Evolutionary conservation across 2,888 invertebrate species (phyloP).

Genomic region (Anaspis maculata): DNA sequence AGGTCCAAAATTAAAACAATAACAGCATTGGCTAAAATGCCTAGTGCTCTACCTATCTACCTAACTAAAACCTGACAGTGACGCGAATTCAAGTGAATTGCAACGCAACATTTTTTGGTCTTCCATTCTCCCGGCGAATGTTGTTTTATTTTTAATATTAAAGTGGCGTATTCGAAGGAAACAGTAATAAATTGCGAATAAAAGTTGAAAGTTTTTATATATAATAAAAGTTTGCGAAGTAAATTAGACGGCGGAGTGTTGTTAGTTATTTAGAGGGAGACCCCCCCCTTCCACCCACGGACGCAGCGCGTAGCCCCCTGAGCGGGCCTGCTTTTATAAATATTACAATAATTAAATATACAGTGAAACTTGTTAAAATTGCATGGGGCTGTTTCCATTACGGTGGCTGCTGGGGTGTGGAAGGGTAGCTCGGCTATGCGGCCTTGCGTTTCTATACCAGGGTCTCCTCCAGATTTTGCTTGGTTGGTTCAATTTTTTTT

Average conservation of each 20-base stretch:
- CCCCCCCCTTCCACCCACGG: slow-evolving; percentile 14
- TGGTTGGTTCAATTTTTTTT: too few species aligned
- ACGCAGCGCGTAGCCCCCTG: slow-evolving; percentile 15
- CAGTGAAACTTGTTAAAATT: slow-evolving; percentile 33
- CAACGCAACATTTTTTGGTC: too few species aligned
- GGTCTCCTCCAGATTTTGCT: too few species aligned
- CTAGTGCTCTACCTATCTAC: too few species aligned
- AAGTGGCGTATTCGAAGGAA: slow-evolving; percentile 15
- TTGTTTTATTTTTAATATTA: too few species aligned
- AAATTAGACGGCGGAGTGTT: slow-evolving; percentile 31
- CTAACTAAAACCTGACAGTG: too few species aligned
- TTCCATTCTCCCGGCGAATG: too few species aligned
- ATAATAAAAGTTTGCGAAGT: slow-evolving; percentile 32
- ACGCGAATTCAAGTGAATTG: too few species aligned
- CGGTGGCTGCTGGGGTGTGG: slow-evolving; percentile 22
- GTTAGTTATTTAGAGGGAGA: slow-evolving; percentile 29
- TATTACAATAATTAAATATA: slow-evolving; percentile 44
- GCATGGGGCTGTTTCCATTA: slow-evolving; percentile 35
- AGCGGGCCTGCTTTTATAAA: slow-evolving; percentile 38
- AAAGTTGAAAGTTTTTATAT: slow-evolving; percentile 30
- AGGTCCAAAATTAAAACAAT: too few species aligned
- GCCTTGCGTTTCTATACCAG: too few species aligned
- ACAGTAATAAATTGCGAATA: slow-evolving; percentile 23
- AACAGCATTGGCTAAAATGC: too few species aligned
- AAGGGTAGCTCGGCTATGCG: slow-evolving; percentile 17